Base-by-base conservation (phyloP, 2,113 vertebrate genomes). In the Oreocharis arfaki region DNA sequence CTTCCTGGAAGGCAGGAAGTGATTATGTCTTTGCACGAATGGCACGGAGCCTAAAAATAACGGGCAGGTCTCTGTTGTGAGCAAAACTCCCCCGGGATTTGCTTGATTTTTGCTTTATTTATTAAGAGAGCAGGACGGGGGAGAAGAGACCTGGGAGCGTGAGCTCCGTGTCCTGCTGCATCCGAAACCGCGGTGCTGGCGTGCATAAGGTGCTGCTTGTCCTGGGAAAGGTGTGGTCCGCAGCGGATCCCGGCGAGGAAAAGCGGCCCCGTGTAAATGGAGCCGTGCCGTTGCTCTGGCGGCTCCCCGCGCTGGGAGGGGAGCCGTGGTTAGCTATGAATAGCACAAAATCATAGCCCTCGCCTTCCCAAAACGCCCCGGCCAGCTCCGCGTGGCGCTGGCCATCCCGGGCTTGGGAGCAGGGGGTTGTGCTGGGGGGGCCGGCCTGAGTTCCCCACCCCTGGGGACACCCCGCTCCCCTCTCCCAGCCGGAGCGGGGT, bases 1-100 rank as follows among this genome's bases (percentile, higher is more conserved):
- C 96, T 95, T 95, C 96, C 96, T 95, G 93, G 93, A 95, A 96
- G 94, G 90, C 96, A 95, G 96, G 96, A 96, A 96, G 94, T 87
- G 84, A 91, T 95, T 78, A n/a, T 91, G 55, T 70, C 82, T 94
- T 53, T 74, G 78, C 82, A 89, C 47, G 11, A 88, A 67, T n/a
- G 63, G 87, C 94, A 95, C 15, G n/a, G 59, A 78, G 85, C 84
- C 82, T 95, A 95, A 95, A 95, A 96, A 94, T 94, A 95, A 87
- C 81, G 6, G 8, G 27, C 94, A 96, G 96, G 96, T 95, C 84
- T 74, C 77, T 13, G 87, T 52, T 37, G 59, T 18, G 81, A 81
- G 69, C 50, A 41, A 22, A 83, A 47, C 11, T 4, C 52, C 41
- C 19, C 28, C 1, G 78, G 47, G 87, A 17, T 91, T 81, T 22